Conservation (phyloP, 2,797 vertebrate species). For the Danionella dracula region DNA sequence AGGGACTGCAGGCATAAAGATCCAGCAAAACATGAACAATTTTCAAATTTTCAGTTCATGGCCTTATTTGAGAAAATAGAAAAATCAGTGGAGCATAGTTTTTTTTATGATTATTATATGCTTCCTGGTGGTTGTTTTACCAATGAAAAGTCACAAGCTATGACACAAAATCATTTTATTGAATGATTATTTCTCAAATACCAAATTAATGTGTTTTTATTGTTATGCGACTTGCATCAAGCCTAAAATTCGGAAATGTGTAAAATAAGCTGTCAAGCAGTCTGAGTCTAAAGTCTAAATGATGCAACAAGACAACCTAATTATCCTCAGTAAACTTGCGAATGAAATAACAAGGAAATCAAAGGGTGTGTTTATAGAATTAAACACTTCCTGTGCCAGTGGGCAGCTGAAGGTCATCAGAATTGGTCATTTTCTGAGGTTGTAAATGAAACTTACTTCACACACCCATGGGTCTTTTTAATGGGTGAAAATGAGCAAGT, state of each 20-base stretch:
- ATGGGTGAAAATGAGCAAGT: slow-evolving; percentile 81
- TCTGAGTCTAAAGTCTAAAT: slow-evolving; percentile 33
- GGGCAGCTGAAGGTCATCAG: slow-evolving; percentile 71
- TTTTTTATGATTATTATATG: no score
- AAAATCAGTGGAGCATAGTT: no score
- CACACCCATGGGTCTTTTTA: slow-evolving; percentile 82
- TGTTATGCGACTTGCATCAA: not conserved
- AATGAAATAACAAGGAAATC: slow-evolving; percentile 66
- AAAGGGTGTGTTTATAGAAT: slow-evolving; percentile 70
- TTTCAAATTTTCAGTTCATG: no score
- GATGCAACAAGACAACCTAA: slow-evolving; percentile 7
- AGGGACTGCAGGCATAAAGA: no score
- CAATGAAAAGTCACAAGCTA: no score
- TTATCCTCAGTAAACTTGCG: not conserved
- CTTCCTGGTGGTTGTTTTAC: no score
- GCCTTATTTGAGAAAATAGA: no score
- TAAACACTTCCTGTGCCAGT: slow-evolving; percentile 77
- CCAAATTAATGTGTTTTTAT: not conserved
- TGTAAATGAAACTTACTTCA: slow-evolving; percentile 86
- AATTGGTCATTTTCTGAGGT: slow-evolving; percentile 71
- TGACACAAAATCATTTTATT: no score
- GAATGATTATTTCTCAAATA: no score
- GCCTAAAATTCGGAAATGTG: not conserved
- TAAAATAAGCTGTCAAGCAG: slow-evolving; percentile 47
- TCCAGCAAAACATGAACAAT: no score